Evolutionary conservation across 1,140 invertebrate genomes (phyloP), one percentile per base, ranked within the genome.

Genomic region (Ericerus pela): DNA sequence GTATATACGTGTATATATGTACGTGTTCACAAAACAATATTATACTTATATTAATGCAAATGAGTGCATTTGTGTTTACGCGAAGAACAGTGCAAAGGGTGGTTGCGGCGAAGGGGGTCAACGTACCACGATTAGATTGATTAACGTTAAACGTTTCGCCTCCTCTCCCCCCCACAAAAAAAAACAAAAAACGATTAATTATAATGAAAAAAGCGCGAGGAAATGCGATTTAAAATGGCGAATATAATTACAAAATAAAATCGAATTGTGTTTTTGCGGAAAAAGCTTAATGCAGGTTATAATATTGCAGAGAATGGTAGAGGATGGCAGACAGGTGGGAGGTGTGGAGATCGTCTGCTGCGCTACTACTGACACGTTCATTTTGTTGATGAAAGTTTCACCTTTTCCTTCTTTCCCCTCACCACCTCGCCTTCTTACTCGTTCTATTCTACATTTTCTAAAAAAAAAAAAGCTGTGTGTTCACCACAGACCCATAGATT

Each of bases 161-260:
- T n/a, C n/a, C n/a, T n/a, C n/a, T n/a, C n/a, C n/a, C n/a, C n/a
- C n/a, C n/a, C n/a, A n/a, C n/a, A n/a, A n/a, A n/a, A n/a, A n/a
- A n/a, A n/a, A n/a, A n/a, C n/a, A n/a, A 10, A 24, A 47, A 47
- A 47, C 41, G 26, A 47, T 47, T 47, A 47, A 47, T 47, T 47
- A 47, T 47, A 24, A 47, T 24, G 41, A 20, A 22, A 47, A 47
- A n/a, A n/a, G n/a, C 41, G 3, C 41, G 41, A n/a, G 41, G 26
- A 47, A 47, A 47, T n/a, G 30, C 30, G 30, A 33, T 33, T 33
- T 47, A 47, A 47, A 24, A 18, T 16, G 36, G 41, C 22, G 26
- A 47, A 47, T 47, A 47, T 47, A 47, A 47, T 47, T 47, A 47
- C 20, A 47, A n/a, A 47, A 47, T 47, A 47, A 47, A 47, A 47